These are phyloP conservation scores for Podarcis siculus DNA, from an alignment of 2,797 vertebrate genomes.

Conservation along the genomic window DNA sequence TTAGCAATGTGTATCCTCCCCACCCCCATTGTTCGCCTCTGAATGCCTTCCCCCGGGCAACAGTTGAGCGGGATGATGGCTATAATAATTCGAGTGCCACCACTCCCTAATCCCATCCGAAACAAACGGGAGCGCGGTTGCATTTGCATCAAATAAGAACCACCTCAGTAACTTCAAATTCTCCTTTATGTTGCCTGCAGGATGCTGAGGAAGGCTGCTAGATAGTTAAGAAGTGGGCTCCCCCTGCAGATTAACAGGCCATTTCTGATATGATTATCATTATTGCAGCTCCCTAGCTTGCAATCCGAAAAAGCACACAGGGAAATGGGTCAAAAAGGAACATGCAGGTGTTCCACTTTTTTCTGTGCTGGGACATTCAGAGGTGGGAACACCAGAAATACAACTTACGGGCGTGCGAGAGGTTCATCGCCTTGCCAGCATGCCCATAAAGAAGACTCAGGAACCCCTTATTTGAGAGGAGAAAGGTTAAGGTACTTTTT, in stretches of 20 bases:
- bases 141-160: background rate
- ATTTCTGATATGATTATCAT: background rate
- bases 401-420: background rate
- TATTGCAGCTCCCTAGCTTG: background rate
- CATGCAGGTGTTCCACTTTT: no score
- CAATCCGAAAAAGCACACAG: background rate
- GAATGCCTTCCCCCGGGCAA: background rate
- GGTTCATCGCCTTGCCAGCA: no score
- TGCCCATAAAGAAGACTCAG: no score
- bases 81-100: background rate
- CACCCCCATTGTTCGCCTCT: background rate
- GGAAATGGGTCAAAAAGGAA: background rate
- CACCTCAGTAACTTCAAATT: background rate
- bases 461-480: no score
- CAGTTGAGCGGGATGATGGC: background rate
- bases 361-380: no score
- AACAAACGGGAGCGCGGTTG: background rate
- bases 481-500: no score
- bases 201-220: background rate
- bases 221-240: background rate
- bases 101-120: background rate
- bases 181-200: background rate
- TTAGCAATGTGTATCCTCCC: conserved; percentile 16
- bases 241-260: background rate
- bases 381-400: background rate